Conservation (phyloP, 1,140 invertebrate species). For the Rhopalosiphum padi region DNA sequence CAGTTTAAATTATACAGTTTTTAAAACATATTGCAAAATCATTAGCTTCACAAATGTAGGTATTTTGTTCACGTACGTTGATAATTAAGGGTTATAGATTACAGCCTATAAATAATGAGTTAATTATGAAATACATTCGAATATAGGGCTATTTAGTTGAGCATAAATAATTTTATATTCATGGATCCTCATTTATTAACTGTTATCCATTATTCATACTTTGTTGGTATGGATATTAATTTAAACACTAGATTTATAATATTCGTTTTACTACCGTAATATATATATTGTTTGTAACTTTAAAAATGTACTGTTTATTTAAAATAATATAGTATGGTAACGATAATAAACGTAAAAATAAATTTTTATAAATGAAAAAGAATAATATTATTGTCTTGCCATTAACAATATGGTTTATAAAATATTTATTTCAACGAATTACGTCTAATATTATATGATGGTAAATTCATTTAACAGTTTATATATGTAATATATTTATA, state of each 20-base stretch:
- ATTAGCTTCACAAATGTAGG: background rate
- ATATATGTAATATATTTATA: background rate
- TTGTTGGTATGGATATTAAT: background rate
- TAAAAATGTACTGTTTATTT: background rate
- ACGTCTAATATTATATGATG: background rate
- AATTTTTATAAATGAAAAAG: no score
- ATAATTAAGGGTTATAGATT: conserved; percentile 28
- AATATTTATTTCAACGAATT: background rate
- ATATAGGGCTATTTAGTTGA: background rate
- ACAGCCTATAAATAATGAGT: conserved; percentile 23
- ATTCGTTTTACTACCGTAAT: background rate
- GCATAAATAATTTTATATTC: conserved; percentile 3
- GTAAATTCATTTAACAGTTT: background rate
- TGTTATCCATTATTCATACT: conserved; percentile 33
- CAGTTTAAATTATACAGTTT: background rate
- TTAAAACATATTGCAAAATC: conserved; percentile 1
- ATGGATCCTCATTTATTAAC: conserved; percentile 22
- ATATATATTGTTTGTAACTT: background rate
- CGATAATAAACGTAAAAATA: background rate
- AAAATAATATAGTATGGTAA: background rate
- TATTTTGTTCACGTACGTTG: background rate
- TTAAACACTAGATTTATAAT: background rate
- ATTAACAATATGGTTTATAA: background rate
- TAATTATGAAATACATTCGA: conserved; percentile 13
- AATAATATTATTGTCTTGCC: background rate